Evolutionary conservation across 2,888 invertebrate genomes (phyloP), one percentile per base, ranked within the genome.

Genomic region (Drosophila maculinotata): DNA sequence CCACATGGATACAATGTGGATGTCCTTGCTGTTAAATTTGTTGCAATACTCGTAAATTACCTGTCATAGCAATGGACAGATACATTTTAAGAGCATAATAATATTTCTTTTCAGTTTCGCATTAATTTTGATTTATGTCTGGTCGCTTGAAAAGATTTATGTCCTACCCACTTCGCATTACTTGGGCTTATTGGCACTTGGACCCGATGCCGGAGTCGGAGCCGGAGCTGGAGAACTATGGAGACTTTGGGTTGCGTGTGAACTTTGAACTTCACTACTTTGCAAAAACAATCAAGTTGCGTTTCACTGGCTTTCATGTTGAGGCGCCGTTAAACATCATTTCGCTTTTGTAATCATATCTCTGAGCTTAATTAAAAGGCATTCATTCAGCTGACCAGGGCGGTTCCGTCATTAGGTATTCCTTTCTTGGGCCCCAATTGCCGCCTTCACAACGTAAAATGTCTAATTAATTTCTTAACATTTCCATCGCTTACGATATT

Each of bases 401-500:
- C 12, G 33, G 28, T 31, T 23, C 15, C 56, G 63, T 51, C 63
- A 58, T 75, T 75, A 70, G 51, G 28, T 31, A 63, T 58, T 42
- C 76, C 54, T 75, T 75, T 49, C n/a, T 17, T 41, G 35, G 17
- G 7, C 41, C 15, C 28, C 39, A 45, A 28, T 53, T 35, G 20
- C 48, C 38, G 35, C 33, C 47, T 20, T 36, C 20, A n/a, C 1
- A 39, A 10, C 35, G 44, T 25, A 42, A 69, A 83, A 58, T 59
- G 41, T 74, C 39, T 75, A 84, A 79, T 79, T 84, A 81, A 81
- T 79, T 78, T 60, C 64, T 38, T 49, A 81, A 70, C 51, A 80
- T 78, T 77, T 65, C 47, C 62, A 74, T 64, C 25, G 70, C 63
- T 53, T 30, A 39, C 52, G 54, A 76, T 79, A 72, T 69, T 56